Base-by-base conservation (phyloP, 1,140 invertebrate species). In the Aphidius ervi region DNA sequence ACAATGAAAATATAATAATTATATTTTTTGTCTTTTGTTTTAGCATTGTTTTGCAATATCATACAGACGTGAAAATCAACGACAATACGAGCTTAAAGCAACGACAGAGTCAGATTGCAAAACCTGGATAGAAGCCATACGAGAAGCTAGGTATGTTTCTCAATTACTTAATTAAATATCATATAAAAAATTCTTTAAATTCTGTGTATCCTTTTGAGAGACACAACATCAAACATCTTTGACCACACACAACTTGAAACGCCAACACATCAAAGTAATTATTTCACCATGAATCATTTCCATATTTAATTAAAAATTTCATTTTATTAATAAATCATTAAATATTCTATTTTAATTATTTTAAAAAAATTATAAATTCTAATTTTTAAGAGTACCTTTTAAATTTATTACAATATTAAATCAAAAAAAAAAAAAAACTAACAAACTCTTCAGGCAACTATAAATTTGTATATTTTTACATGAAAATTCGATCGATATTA, bases 1-100 rank as follows among this genome's bases (percentile, higher is more conserved):
- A 16, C 40, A 54, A 40, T 40, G 2, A 9, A 39, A 40, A 4
- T 37, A 10, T 48, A n/a, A 6, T n/a, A 47, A 47, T 5, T 43
- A 55, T 60, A 52, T 60, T 69, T 72, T 70, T 70, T 16, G 0
- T 16, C 16, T 16, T 66, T 78, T 70, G 31, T 84, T 83, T 61
- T 85, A 95, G 92, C 87, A 91, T 76, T 93, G 90, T 77, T 96
- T 97, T 76, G 88, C 88, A 5, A 92, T 97, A 68, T 91, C 90
- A 0, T 97, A 94, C 72, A 87, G 91, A 31, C 82, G 86, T 57
- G 93, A 95, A 77, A 90, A 90, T 68, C 90, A 92, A 71, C 82
- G 93, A 7, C 91, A 93, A 70, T 95, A 95, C 74, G 93, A 96
- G 71, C 78, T 97, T 43, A 85, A 89, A 63, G 90, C 93, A 5